phyloP scores from a whole-genome alignment of 2,888 invertebrate species.

The Mythimna vitellina region DNA sequence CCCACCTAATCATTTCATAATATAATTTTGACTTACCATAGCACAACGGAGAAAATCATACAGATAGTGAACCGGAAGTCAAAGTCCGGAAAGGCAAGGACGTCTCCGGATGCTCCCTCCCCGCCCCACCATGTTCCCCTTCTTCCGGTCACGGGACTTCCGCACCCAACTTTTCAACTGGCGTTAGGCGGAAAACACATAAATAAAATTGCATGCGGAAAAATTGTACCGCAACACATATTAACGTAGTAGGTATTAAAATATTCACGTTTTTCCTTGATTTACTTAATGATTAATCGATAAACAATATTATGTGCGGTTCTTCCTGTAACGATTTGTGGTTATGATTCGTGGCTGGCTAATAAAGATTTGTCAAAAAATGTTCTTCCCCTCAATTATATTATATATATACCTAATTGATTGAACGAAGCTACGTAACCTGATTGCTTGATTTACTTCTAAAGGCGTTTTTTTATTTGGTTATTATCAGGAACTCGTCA shows the following conservation, averaged over 20 bases:
- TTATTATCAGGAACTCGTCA: not conserved
- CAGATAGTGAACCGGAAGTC: slow-evolving; percentile 76
- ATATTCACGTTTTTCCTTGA: slow-evolving; percentile 49
- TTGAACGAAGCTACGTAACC: not conserved
- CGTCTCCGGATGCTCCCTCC: slow-evolving; percentile 73
- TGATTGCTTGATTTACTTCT: not conserved
- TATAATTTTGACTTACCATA: slow-evolving; percentile 25
- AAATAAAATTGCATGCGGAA: slow-evolving; percentile 47
- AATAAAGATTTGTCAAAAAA: not conserved
- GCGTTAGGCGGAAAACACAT: slow-evolving; percentile 51
- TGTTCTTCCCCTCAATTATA: slow-evolving; percentile 13
- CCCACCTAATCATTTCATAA: slow-evolving; percentile 4
- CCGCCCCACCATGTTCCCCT: slow-evolving; percentile 60
- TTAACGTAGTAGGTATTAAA: slow-evolving; percentile 17
- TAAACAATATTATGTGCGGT: slow-evolving; percentile 22
- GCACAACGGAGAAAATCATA: slow-evolving; percentile 65
- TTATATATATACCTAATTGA: not conserved
- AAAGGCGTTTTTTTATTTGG: not conserved
- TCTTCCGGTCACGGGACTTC: slow-evolving; percentile 79
- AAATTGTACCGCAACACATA: slow-evolving; percentile 21
- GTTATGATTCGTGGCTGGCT: slow-evolving; percentile 5
- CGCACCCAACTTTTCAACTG: slow-evolving; percentile 73
- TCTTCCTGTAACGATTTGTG: slow-evolving; percentile 35
- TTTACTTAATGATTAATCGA: slow-evolving; percentile 24
- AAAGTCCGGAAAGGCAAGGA: slow-evolving; percentile 78